Evolutionary conservation across 2,888 invertebrate species (phyloP), one percentile per base, ranked within the genome.

Genomic region (Melinopterus prodromus): DNA sequence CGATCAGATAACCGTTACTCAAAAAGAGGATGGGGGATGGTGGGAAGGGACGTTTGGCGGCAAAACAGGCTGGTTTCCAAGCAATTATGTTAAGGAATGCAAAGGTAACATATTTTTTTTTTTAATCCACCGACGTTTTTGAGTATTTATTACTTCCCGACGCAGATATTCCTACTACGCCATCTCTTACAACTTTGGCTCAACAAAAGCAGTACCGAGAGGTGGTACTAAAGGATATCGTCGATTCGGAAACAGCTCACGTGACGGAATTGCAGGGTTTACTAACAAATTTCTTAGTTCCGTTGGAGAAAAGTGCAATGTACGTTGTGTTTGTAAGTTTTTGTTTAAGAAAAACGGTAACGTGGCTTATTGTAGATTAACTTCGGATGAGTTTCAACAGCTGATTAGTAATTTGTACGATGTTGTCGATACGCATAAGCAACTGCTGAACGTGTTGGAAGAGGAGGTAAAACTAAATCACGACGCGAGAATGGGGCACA

Each of bases 51-150:
- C 99, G 7, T 91, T 99, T 76, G 94, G 95, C 81, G 98, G 97
- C 84, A 96, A 96, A 88, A 99, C 99, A 82, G 99, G 98, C 86
- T 99, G 99, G 99, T 99, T 99, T 91, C 99, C 99, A 82, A 97
- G 97, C 87, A 99, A 99, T 90, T 99, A 98, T 92, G 98, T 98
- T 81, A 95, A 95, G 87, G 98, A 98, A 90, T 94, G 93, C 88
- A 96, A 95, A 92, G 91, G 93, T 91, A 88, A 37, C 9, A n/a
- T 74, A 26, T 38, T 16, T 37, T 6, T 14, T 72, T 35, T 26
- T 3, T 16, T 78, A 53, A 53, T 6, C 12, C 1, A 53, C 53
- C 53, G 5, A 9, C 26, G 36, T 77, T 4, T 35, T 15, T 72
- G n/a, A 9, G 35, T 79, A 72, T 38, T 69, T 71, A 69, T 15